phyloP scores from a whole-genome alignment of 2,888 invertebrate genomes.

The Caenorhabditis japonica region DNA sequence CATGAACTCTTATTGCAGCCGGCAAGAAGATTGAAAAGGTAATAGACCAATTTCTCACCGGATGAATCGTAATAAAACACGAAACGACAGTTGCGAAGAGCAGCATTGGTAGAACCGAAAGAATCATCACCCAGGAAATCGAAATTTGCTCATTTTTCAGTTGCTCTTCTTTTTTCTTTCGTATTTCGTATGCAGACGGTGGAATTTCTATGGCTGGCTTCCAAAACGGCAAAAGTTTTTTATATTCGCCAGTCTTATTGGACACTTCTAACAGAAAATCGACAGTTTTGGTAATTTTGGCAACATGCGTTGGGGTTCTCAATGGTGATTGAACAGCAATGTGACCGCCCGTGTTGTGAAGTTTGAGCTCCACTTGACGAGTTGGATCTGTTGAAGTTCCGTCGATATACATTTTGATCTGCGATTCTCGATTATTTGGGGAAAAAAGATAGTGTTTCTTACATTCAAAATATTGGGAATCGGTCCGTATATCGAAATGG shows the following conservation, averaged over 20 bases:
- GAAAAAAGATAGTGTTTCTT: not conserved
- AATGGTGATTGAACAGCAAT: constrained; percentile 29
- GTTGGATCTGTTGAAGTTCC: constrained; percentile 8
- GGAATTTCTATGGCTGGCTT: constrained; percentile 13
- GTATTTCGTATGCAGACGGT: constrained; percentile 7
- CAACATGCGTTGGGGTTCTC: constrained; percentile 1
- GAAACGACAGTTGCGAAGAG: constrained; percentile 33
- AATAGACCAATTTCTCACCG: constrained; percentile 8
- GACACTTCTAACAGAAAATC: constrained; percentile 20
- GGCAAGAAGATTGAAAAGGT: not conserved
- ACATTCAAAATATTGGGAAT: constrained; percentile 41
- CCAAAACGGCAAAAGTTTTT: constrained; percentile 6
- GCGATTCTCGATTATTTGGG: not conserved
- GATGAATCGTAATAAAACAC: constrained; percentile 43
- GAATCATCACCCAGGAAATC: constrained; percentile 11
- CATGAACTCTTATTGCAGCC: too few relatives aligned
- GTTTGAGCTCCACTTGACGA: constrained; percentile 11
- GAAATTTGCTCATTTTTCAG: not conserved
- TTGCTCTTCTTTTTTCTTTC: constrained; percentile 1
- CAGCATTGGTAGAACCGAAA: constrained; percentile 31
- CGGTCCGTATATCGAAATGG: constrained; percentile 30
- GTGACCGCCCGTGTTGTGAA: constrained; percentile 32
- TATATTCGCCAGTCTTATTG: not conserved
- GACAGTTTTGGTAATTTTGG: constrained; percentile 28
- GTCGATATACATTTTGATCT: constrained; percentile 23